A percentile compares a stretch with the other conserved stretches of the same genome.
These are phyloP conservation scores for Periparus ater DNA, from an alignment of 2,797 vertebrate genomes.

Conservation along the genomic window DNA sequence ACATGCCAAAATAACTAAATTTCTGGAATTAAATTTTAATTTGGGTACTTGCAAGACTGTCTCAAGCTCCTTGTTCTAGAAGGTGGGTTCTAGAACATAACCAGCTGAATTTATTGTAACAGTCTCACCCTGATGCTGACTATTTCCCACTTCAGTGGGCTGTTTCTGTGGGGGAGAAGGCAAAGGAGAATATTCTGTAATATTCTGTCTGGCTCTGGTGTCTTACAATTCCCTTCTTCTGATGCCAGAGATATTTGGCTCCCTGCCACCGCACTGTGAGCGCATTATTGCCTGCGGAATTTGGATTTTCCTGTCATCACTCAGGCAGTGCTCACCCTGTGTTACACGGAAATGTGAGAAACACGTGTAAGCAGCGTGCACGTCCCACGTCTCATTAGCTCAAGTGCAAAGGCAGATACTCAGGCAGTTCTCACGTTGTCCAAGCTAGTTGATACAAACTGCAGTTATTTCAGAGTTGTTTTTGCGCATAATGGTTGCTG, in stretches of 20 bases:
- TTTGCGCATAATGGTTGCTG: neutral
- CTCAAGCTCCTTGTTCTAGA: neutral
- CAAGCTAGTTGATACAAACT: neutral
- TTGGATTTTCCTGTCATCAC: neutral
- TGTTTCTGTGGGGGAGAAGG: neutral
- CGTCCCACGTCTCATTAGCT: neutral
- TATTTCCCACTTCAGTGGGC: neutral
- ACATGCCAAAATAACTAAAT: neutral
- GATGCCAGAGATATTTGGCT: neutral
- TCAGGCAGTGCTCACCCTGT: accelerated
- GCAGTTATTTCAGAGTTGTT: neutral
- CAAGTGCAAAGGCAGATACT: neutral
- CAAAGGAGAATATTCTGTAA: neutral
- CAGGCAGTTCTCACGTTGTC: neutral
- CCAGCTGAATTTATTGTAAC: neutral
- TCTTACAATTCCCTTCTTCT: neutral
- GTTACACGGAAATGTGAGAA: neutral
- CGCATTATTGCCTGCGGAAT: accelerated
- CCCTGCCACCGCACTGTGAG: neutral
- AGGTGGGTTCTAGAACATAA: accelerated
- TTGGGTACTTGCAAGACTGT: neutral
- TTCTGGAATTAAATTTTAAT: neutral
- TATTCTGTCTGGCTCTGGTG: neutral
- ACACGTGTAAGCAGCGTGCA: neutral
- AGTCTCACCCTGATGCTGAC: neutral